phyloP scores from a whole-genome alignment of 2,113 vertebrate genomes.

The Crocuta crocuta region DNA sequence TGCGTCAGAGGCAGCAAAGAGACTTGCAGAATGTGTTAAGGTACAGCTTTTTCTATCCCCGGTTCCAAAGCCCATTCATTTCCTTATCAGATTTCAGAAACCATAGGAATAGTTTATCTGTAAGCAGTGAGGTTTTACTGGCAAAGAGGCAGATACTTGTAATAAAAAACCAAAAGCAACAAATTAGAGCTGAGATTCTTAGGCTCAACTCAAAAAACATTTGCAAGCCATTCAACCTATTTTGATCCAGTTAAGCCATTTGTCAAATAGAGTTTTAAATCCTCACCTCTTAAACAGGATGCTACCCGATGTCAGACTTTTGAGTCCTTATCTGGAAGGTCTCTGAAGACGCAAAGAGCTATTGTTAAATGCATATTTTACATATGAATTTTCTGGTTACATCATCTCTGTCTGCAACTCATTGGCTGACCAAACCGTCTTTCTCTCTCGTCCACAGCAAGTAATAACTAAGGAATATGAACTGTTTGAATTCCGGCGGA shows the following conservation, averaged over 20 bases:
- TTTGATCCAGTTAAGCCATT: constrained; percentile 23
- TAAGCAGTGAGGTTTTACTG: constrained; percentile 32
- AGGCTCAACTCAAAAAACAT: constrained; percentile 31
- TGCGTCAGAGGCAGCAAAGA: constrained; percentile 94
- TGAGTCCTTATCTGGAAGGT: constrained; percentile 34
- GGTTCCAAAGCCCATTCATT: not conserved
- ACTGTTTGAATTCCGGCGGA: constrained; percentile 97
- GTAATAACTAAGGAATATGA: constrained; percentile 98
- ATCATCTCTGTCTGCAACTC: not conserved
- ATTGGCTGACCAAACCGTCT: not conserved
- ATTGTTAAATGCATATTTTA: not conserved
- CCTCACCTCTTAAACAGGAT: constrained; percentile 2
- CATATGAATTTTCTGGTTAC: not conserved
- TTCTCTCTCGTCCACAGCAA: constrained; percentile 88
- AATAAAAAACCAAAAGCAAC: constrained; percentile 35
- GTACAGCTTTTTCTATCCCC: constrained; percentile 75
- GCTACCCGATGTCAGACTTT: not conserved
- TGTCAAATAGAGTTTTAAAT: constrained; percentile 38
- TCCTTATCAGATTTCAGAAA: constrained; percentile 35
- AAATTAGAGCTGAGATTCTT: constrained; percentile 25
- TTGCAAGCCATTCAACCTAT: constrained; percentile 27
- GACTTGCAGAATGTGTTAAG: constrained; percentile 96
- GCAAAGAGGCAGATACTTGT: constrained; percentile 23
- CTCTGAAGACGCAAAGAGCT: not conserved
- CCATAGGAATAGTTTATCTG: constrained; percentile 16